Conservation (phyloP, 2,888 invertebrate genomes). For the Lordiphosa andalusiaca region DNA sequence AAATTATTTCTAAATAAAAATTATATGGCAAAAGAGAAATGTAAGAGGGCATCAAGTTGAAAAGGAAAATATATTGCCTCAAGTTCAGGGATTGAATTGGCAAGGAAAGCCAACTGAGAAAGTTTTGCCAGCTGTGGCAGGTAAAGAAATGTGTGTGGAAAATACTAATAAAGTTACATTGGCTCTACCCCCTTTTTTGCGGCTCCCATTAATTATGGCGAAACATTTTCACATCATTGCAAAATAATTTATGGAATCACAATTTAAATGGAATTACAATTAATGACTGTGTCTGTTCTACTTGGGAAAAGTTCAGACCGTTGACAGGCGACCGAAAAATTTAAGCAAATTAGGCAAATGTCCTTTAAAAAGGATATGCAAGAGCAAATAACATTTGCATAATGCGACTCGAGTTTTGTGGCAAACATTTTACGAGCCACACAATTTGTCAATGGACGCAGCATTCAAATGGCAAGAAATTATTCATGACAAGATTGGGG, state of each 20-base stretch:
- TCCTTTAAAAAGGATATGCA: constrained; percentile 6
- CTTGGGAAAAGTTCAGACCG: neutral
- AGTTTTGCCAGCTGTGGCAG: neutral
- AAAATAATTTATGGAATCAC: constrained; percentile 43
- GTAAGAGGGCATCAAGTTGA: constrained; percentile 21
- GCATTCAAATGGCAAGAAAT: constrained; percentile 20
- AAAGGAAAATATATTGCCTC: constrained; percentile 7
- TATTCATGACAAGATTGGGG: constrained; percentile 25
- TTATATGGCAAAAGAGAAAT: constrained; percentile 13
- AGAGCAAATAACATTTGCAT: constrained; percentile 34
- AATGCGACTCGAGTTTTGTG: constrained; percentile 35
- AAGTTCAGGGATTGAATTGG: constrained; percentile 22
- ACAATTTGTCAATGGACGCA: constrained; percentile 37
- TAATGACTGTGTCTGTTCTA: constrained; percentile 29
- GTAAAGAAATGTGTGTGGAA: neutral
- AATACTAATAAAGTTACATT: neutral
- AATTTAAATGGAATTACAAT: constrained; percentile 21
- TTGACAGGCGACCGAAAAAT: constrained; percentile 9
- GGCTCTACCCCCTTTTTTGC: neutral
- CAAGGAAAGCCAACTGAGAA: constrained; percentile 9
- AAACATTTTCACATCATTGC: constrained; percentile 48
- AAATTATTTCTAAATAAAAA: constrained; percentile 32
- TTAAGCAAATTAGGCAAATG: constrained; percentile 8
- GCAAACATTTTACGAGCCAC: constrained; percentile 39
- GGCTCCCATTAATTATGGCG: constrained; percentile 39